Percentiles rank a stretch among this genome's conserved stretches.
Conservation (phyloP, 2,888 invertebrate genomes). For the Masnerella sp. region DNA sequence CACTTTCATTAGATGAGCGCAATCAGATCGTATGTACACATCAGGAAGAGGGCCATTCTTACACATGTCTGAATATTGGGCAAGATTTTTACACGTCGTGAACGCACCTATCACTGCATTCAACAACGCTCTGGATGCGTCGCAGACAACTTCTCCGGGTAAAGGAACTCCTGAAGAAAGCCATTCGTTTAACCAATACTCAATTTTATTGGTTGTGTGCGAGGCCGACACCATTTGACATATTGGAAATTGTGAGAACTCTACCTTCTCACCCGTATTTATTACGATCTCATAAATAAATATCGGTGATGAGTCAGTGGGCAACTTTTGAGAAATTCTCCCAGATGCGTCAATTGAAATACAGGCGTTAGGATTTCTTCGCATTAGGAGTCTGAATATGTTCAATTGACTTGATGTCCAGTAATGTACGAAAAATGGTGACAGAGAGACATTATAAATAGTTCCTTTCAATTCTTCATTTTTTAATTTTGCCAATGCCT, state of each 20-base stretch:
- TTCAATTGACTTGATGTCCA: slow-evolving; percentile 12
- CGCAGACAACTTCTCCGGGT: slow-evolving; percentile 8
- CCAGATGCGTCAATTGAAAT: slow-evolving; percentile 19
- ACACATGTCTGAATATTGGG: slow-evolving; percentile 6
- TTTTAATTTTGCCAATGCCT: slow-evolving; percentile 1
- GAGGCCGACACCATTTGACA: slow-evolving; percentile 7
- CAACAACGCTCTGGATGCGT: slow-evolving; percentile 10
- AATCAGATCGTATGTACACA: slow-evolving; percentile 2
- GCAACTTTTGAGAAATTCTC: neutral
- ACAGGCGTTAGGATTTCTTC: slow-evolving; percentile 19
- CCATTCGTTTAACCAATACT: slow-evolving; percentile 21
- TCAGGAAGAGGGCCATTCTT: slow-evolving; percentile 22
- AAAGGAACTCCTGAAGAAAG: slow-evolving; percentile 4
- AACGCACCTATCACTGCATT: slow-evolving; percentile 9
- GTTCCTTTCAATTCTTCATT: neutral
- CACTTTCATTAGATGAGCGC: slow-evolving; percentile 2
- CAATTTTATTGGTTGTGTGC: slow-evolving; percentile 11
- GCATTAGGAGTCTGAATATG: slow-evolving; percentile 1
- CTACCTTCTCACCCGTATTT: neutral
- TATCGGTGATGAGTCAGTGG: neutral
- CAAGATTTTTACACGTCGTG: neutral
- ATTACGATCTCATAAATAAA: slow-evolving; percentile 15
- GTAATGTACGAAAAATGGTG: slow-evolving; percentile 14
- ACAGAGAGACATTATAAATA: neutral
- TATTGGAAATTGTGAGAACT: slow-evolving; percentile 10